phyloP scores from a whole-genome alignment of 2,113 vertebrate species.

The Sinocyclocheilus anophthalmus region DNA sequence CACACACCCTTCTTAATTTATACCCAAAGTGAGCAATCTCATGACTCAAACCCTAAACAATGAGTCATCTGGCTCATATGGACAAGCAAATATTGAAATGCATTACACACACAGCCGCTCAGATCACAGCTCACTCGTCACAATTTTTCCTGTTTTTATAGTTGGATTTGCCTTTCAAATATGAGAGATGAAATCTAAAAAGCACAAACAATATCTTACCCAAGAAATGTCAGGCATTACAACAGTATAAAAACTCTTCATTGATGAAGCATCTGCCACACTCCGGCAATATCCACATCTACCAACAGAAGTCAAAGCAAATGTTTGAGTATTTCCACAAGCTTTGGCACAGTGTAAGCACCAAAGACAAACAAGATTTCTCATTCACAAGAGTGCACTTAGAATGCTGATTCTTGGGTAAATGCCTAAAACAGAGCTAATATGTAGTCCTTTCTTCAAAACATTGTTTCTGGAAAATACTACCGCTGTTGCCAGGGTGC shows the following conservation, averaged over 20 bases:
- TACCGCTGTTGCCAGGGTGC: background rate
- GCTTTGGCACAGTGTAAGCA: conserved; percentile 2
- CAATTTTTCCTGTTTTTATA: background rate
- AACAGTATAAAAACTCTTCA: background rate
- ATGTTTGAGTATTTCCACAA: conserved; percentile 7
- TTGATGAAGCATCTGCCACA: conserved; percentile 15
- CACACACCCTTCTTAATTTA: background rate
- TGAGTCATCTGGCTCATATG: conserved; percentile 6
- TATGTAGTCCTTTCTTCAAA: background rate
- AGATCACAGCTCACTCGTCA: background rate
- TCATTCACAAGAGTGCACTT: background rate
- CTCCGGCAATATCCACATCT: background rate
- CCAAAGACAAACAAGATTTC: background rate
- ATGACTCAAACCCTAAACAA: conserved; percentile 15
- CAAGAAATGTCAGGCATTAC: background rate
- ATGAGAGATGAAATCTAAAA: conserved; percentile 21
- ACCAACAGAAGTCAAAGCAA: conserved; percentile 6
- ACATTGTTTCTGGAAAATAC: background rate
- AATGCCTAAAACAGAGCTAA: background rate
- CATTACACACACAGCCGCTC: background rate
- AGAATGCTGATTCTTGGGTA: background rate
- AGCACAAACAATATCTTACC: background rate
- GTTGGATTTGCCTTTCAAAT: background rate
- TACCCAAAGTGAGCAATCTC: background rate
- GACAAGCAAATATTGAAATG: conserved; percentile 4